Conservation (phyloP, 2,113 vertebrate genomes). For the Glareola pratincola region DNA sequence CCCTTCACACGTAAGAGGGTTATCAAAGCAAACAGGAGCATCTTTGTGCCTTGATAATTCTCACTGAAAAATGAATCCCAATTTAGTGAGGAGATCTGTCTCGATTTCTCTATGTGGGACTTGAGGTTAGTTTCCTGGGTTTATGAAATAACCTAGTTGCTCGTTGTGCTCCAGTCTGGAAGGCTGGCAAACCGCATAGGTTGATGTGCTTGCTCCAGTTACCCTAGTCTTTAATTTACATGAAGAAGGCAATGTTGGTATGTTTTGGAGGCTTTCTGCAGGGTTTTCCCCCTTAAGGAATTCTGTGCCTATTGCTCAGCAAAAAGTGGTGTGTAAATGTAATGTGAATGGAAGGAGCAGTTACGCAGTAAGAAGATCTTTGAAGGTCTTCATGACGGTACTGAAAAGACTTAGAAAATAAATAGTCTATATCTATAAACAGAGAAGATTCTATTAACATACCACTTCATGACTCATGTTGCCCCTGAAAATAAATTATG, state of each 20-base stretch:
- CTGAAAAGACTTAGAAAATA: conserved; percentile 55
- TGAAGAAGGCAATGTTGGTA: neutral
- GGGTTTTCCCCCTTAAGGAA: conserved; percentile 24
- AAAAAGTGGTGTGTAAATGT: conserved; percentile 25
- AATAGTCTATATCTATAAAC: conserved; percentile 60
- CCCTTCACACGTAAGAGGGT: conserved; percentile 41
- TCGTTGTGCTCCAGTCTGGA: neutral
- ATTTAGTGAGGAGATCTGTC: conserved; percentile 53
- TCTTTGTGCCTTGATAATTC: conserved; percentile 73
- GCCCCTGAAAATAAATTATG: neutral
- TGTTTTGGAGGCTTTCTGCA: conserved; percentile 45
- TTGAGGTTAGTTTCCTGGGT: conserved; percentile 44
- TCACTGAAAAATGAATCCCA: conserved; percentile 34
- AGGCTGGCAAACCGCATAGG: conserved; percentile 4
- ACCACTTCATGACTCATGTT: conserved; percentile 19
- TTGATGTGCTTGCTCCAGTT: neutral
- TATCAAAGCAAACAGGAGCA: conserved; percentile 66
- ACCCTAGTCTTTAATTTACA: neutral
- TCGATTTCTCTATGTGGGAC: conserved; percentile 35
- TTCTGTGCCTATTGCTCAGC: conserved; percentile 61
- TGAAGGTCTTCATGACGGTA: conserved; percentile 6
- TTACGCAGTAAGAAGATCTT: neutral
- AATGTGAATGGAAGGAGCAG: conserved; percentile 32
- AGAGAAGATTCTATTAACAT: conserved; percentile 58
- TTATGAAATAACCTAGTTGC: conserved; percentile 8